Percentiles rank a stretch among this genome's conserved stretches.
Conservation (phyloP, 2,797 vertebrate genomes). For the Helicolenus hilgendorfi region DNA sequence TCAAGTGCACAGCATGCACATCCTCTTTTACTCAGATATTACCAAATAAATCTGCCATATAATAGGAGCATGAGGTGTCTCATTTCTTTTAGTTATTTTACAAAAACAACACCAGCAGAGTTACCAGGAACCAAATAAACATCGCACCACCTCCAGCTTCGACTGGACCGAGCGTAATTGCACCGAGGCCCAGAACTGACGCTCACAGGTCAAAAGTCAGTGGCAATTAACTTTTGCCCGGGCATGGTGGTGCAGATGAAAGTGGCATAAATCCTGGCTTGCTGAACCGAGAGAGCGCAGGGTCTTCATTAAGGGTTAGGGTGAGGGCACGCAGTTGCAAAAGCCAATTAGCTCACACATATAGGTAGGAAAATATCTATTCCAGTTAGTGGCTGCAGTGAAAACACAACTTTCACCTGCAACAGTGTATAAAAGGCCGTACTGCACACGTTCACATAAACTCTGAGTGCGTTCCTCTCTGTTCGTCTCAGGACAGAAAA, state of each 20-base stretch:
- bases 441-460: neutral
- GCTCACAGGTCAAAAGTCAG: slow-evolving; percentile 65
- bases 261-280: slow-evolving; percentile 50
- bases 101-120: slow-evolving; percentile 13
- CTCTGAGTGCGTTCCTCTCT: neutral
- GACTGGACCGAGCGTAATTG: slow-evolving; percentile 39
- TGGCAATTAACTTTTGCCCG: slow-evolving; percentile 61
- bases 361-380: slow-evolving; percentile 38
- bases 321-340: slow-evolving; percentile 50
- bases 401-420: slow-evolving; percentile 30
- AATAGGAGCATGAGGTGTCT: neutral
- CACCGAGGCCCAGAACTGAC: slow-evolving; percentile 35
- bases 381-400: slow-evolving; percentile 33
- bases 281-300: slow-evolving; percentile 4
- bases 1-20: neutral
- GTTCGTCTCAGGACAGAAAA: slow-evolving; percentile 20
- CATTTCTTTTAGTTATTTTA: neutral
- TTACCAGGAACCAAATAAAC: slow-evolving; percentile 24
- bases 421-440: neutral
- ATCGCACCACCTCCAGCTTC: slow-evolving; percentile 2
- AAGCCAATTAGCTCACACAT: slow-evolving; percentile 73
- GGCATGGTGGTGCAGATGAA: slow-evolving; percentile 33
- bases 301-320: slow-evolving; percentile 60
- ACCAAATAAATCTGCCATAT: slow-evolving; percentile 9
- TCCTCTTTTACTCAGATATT: slow-evolving; percentile 1